phyloP scores from a whole-genome alignment of 1,140 invertebrate species.

The Goniozus legneri region DNA sequence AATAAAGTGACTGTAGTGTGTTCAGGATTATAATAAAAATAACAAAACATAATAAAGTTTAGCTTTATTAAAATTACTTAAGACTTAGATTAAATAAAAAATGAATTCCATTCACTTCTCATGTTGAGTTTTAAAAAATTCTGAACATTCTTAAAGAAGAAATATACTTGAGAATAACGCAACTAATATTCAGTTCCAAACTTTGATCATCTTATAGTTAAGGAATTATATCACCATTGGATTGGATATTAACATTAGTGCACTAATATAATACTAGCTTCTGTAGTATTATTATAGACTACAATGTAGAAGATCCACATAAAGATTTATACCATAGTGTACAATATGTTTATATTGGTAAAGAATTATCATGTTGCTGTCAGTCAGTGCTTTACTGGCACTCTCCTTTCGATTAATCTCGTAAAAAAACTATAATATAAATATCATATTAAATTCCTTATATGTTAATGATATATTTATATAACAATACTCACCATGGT shows the following conservation, averaged over 20 bases:
- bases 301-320: slow-evolving; percentile 12
- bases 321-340: slow-evolving; percentile 18
- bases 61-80: slow-evolving; percentile 21
- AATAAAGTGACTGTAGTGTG: too few species aligned
- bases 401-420: slow-evolving; percentile 13
- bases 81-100: slow-evolving; percentile 26
- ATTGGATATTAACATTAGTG: slow-evolving; percentile 15
- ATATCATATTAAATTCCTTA: slow-evolving; percentile 15
- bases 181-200: too few species aligned
- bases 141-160: too few species aligned
- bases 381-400: slow-evolving; percentile 18
- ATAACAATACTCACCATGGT: slow-evolving; percentile 38
- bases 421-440: slow-evolving; percentile 25
- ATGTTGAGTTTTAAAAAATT: too few species aligned
- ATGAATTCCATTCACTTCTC: slow-evolving; percentile 12
- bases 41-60: slow-evolving; percentile 16
- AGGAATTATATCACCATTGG: too few species aligned
- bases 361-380: slow-evolving; percentile 22
- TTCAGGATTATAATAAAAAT: slow-evolving; percentile 2
- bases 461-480: slow-evolving; percentile 1
- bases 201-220: too few species aligned
- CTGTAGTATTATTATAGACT: slow-evolving; percentile 14
- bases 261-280: slow-evolving; percentile 18
- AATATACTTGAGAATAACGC: too few species aligned
- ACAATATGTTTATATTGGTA: slow-evolving; percentile 22